A percentile compares a stretch with the other conserved stretches of the same genome.
Conservation (phyloP, 2,888 invertebrate genomes). For the Sminthurides aquaticus region DNA sequence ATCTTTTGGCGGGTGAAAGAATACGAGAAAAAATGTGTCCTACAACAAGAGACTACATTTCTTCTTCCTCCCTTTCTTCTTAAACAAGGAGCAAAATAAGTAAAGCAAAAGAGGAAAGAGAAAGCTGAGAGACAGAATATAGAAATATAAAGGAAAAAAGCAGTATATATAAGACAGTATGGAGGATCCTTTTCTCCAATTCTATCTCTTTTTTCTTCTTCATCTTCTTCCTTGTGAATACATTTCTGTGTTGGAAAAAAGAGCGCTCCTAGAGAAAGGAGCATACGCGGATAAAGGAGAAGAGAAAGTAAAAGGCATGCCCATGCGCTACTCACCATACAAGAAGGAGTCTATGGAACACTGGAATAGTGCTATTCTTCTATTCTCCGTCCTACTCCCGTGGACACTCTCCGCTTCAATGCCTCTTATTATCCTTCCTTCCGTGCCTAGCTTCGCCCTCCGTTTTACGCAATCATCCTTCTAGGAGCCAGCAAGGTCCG, state of each 20-base stretch:
- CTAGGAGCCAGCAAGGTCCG: no score
- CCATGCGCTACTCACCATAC: constrained; percentile 11
- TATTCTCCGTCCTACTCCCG: constrained; percentile 3
- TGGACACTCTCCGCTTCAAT: constrained; percentile 13
- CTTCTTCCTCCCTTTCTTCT: neutral
- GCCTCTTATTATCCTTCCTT: constrained; percentile 2
- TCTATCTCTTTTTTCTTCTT: no score
- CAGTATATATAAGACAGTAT: no score
- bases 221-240: neutral
- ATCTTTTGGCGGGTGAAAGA: neutral
- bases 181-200: no score
- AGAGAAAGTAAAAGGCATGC: constrained; percentile 4
- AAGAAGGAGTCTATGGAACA: constrained; percentile 1
- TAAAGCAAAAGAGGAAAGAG: neutral
- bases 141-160: no score
- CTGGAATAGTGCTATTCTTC: constrained; percentile 24
- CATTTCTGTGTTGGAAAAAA: neutral
- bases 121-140: neutral
- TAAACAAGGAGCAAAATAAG: neutral
- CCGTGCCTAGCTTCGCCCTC: neutral
- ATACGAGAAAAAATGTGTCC: no score
- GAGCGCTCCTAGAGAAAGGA: constrained; percentile 3
- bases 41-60: no score
- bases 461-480: no score
- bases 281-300: neutral